Conservation (phyloP, 2,888 invertebrate genomes). For the Hyppa rectilinea region DNA sequence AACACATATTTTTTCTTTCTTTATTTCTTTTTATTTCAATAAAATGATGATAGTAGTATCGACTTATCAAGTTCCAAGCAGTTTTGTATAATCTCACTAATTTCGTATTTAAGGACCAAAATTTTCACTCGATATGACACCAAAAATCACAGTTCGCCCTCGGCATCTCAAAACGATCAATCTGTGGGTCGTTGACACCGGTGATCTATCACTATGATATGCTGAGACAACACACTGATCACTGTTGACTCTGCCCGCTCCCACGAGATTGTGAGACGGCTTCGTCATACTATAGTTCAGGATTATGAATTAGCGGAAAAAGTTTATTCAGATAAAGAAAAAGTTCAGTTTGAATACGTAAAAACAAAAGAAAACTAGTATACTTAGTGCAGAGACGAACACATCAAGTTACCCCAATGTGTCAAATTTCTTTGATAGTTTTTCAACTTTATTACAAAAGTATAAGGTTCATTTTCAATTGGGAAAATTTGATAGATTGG, state of each 20-base stretch:
- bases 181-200: conserved; percentile 70
- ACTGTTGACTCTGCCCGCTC: conserved; percentile 75
- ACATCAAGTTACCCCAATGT: no score
- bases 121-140: conserved; percentile 1
- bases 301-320: conserved; percentile 34
- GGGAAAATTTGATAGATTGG: no score
- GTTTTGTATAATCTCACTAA: background rate
- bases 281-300: conserved; percentile 58
- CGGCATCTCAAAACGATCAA: conserved; percentile 64
- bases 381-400: no score
- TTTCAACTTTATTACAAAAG: no score
- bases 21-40: no score
- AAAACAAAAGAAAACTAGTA: no score
- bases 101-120: background rate
- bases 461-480: no score
- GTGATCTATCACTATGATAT: conserved; percentile 78
- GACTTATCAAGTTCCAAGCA: background rate
- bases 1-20: no score
- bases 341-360: background rate
- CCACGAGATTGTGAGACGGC: conserved; percentile 73
- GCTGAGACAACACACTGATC: conserved; percentile 73
- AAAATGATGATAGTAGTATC: background rate
- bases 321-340: no score
- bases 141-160: conserved; percentile 41
- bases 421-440: no score